Evolutionary conservation across 2,113 vertebrate species (phyloP).

Genomic region (Dipodomys merriami): DNA sequence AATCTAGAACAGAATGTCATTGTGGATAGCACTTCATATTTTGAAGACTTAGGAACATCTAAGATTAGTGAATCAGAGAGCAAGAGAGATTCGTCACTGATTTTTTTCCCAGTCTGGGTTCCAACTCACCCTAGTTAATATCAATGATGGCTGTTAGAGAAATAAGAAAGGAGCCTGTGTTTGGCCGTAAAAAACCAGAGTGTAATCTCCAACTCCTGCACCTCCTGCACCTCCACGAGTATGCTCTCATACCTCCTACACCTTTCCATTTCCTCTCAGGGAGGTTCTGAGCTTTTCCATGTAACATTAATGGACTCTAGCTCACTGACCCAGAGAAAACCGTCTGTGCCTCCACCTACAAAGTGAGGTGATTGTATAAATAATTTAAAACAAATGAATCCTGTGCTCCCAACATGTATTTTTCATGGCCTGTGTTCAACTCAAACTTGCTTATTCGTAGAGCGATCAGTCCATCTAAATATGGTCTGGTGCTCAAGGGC

Average conservation of each 20-base stretch:
- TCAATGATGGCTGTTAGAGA: background rate
- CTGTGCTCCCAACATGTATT: constrained; percentile 35
- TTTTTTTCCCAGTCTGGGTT: background rate
- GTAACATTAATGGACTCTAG: constrained; percentile 34
- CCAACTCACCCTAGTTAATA: background rate
- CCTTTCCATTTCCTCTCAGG: background rate
- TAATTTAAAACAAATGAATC: constrained; percentile 63
- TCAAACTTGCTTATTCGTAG: constrained; percentile 56
- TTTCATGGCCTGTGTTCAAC: constrained; percentile 37
- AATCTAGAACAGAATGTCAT: constrained; percentile 27
- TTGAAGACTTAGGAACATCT: constrained; percentile 41
- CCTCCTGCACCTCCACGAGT: too few relatives aligned
- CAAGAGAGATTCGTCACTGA: constrained; percentile 16
- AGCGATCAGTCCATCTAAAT: constrained; percentile 3
- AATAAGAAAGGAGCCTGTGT: background rate
- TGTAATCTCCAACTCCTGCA: too few relatives aligned
- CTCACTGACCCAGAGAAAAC: constrained; percentile 28
- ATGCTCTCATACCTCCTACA: background rate
- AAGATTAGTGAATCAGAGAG: background rate
- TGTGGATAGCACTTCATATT: background rate
- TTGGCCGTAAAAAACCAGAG: background rate
- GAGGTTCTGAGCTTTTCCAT: background rate
- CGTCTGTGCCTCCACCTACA: constrained; percentile 30
- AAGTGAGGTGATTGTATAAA: constrained; percentile 44
- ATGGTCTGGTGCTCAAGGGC: background rate